These are phyloP conservation scores for Tetraneura akinire DNA, from an alignment of 1,140 invertebrate genomes.

Conservation along the genomic window DNA sequence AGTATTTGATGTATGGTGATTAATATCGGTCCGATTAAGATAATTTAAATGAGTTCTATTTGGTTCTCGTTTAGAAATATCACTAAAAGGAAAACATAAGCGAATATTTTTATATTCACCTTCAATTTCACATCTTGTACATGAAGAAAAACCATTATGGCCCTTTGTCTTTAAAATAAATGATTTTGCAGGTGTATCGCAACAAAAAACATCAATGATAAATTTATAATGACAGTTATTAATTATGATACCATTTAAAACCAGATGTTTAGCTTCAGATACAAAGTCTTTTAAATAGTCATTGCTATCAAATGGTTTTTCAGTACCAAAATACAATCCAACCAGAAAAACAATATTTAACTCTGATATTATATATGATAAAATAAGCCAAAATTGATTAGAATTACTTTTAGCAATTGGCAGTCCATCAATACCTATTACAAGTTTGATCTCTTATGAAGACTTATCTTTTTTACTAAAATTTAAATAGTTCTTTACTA, in stretches of 20 bases:
- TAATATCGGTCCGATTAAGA: not conserved
- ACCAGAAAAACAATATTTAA: conserved; percentile 33
- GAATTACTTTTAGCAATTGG: conserved; percentile 25
- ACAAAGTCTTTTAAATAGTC: conserved; percentile 54
- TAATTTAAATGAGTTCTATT: not conserved
- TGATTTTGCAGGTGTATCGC: conserved; percentile 55
- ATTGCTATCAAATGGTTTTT: conserved; percentile 53
- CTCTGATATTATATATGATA: not conserved
- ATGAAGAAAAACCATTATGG: conserved; percentile 43
- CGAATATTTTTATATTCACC: not conserved
- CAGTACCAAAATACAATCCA: conserved; percentile 55
- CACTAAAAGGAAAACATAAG: not conserved
- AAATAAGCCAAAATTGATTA: conserved; percentile 9
- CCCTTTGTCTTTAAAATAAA: conserved; percentile 54
- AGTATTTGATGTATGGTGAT: not conserved
- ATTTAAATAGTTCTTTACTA: not conserved
- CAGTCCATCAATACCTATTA: conserved; percentile 22
- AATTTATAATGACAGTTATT: conserved; percentile 19
- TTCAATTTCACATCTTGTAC: conserved; percentile 54
- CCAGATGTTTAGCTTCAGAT: conserved; percentile 52
- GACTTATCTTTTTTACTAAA: not conserved
- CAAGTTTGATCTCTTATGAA: not conserved
- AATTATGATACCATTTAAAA: conserved; percentile 46
- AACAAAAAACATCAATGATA: conserved; percentile 53
- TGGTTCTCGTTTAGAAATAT: not conserved